phyloP scores from a whole-genome alignment of 2,888 invertebrate genomes.

The Microplitis deprimator region DNA sequence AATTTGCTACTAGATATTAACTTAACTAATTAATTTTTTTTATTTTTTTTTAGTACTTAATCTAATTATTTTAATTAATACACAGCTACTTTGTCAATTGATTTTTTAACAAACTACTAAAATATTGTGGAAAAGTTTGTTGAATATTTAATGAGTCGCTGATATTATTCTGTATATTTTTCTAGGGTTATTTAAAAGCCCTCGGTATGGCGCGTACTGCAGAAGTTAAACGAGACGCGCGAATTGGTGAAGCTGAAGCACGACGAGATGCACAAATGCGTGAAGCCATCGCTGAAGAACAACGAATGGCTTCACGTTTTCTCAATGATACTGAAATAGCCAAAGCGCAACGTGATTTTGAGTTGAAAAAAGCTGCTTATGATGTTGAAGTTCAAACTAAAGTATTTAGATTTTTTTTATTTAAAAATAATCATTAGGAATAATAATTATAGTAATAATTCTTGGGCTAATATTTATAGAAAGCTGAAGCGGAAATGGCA shows the following conservation, averaged over 20 bases:
- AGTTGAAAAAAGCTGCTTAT: constrained; percentile 96
- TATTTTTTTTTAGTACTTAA: too few relatives aligned
- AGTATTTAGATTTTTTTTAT: constrained; percentile 69
- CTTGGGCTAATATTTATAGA: constrained; percentile 62
- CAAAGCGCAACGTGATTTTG: constrained; percentile 96
- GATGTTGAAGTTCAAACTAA: constrained; percentile 97
- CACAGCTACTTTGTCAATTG: too few relatives aligned
- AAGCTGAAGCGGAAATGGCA: constrained; percentile 95
- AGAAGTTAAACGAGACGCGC: constrained; percentile 94
- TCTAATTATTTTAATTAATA: not conserved
- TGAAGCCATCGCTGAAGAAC: constrained; percentile 96
- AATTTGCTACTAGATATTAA: not conserved
- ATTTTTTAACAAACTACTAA: not conserved
- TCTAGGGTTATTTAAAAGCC: constrained; percentile 91
- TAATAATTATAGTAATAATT: not conserved
- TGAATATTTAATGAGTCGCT: too few relatives aligned
- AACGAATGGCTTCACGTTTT: constrained; percentile 94
- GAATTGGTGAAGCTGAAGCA: constrained; percentile 98
- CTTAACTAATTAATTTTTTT: not conserved
- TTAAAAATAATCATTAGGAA: not conserved
- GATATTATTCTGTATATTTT: not conserved
- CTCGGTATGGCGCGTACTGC: constrained; percentile 96
- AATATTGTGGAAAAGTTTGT: not conserved
- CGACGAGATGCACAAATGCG: constrained; percentile 92
- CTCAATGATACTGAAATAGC: constrained; percentile 98